These are phyloP conservation scores for Elysia chlorotica DNA, from an alignment of 1,140 invertebrate species.

Conservation along the genomic window DNA sequence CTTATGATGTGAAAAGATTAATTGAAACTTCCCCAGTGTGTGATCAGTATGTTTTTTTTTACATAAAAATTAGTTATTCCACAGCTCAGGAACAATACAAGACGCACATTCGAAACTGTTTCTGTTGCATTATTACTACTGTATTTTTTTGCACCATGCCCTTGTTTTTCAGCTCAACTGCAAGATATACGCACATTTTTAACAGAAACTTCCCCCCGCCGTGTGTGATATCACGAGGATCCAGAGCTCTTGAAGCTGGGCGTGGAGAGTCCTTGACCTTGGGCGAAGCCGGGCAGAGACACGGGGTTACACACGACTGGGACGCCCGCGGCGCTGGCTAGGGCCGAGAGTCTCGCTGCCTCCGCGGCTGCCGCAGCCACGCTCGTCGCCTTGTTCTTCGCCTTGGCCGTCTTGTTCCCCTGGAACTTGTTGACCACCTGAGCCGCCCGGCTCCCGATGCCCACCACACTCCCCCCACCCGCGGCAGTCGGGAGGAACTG, in stretches of 20 bases:
- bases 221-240: slow-evolving; percentile 14
- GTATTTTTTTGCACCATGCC: too few relatives aligned
- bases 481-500: slow-evolving; percentile 1
- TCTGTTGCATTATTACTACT: not conserved
- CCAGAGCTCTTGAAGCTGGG: slow-evolving; percentile 15
- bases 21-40: too few relatives aligned
- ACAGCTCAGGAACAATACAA: not conserved
- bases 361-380: not conserved
- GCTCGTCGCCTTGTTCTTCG: slow-evolving; percentile 9
- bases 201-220: too few relatives aligned
- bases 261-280: not conserved
- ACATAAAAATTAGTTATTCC: too few relatives aligned
- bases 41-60: too few relatives aligned
- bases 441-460: not conserved
- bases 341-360: slow-evolving; percentile 1
- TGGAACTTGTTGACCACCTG: too few relatives aligned
- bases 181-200: too few relatives aligned
- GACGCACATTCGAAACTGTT: not conserved
- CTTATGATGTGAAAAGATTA: too few relatives aligned
- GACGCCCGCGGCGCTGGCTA: slow-evolving; percentile 9
- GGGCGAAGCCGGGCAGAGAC: slow-evolving; percentile 6
- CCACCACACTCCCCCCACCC: not conserved
- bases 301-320: slow-evolving; percentile 17
- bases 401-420: too few relatives aligned
- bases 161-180: too few relatives aligned